These are phyloP conservation scores for Piscicola geometra DNA, from an alignment of 2,888 invertebrate species.

Conservation along the genomic window DNA sequence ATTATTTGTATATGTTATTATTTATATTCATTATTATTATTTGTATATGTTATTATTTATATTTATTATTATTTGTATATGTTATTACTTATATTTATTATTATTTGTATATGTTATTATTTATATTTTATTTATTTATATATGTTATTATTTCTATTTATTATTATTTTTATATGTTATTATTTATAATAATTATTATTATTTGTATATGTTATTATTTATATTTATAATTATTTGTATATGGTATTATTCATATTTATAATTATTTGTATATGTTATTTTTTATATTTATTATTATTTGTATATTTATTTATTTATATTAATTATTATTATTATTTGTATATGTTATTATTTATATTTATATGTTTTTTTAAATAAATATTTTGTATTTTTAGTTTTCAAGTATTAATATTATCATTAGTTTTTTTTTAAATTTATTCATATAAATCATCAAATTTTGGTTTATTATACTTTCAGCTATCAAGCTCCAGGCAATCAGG, in stretches of 20 bases:
- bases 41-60: too few species aligned
- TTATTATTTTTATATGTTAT: neutral
- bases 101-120: neutral
- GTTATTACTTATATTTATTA: neutral
- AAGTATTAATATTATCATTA: neutral
- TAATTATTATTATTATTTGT: neutral
- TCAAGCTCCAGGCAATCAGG: slow-evolving; percentile 9
- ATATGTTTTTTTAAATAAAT: neutral
- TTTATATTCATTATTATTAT: too few species aligned
- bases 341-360: neutral
- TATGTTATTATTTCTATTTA: neutral
- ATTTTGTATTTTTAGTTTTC: too few species aligned
- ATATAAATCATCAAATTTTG: neutral
- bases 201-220: neutral
- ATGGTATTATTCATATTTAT: neutral
- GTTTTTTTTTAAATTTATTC: neutral
- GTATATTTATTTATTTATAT: neutral
- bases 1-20: too few species aligned
- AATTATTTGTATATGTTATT: neutral
- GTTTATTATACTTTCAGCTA: neutral
- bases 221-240: neutral
- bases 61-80: neutral
- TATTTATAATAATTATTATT: neutral
- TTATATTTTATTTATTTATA: neutral
- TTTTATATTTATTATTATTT: neutral